A percentile compares a stretch with the other conserved stretches of the same genome.
phyloP scores from a whole-genome alignment of 2,113 vertebrate genomes.

The Dascyllus trimaculatus region DNA sequence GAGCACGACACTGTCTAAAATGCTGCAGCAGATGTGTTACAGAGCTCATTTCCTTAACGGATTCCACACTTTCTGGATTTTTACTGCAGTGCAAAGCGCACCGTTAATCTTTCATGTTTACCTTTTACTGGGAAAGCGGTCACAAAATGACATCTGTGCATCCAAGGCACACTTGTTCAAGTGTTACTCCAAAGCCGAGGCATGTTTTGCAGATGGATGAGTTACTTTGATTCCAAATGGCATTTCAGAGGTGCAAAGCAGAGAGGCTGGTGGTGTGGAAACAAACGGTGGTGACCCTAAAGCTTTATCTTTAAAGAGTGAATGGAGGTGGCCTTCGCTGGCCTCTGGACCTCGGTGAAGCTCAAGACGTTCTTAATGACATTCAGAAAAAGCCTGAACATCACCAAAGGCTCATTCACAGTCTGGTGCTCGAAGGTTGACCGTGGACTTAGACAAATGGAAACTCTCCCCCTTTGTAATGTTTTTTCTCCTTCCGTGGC shows the following conservation, averaged over 20 bases:
- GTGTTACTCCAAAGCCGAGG: conserved; percentile 43
- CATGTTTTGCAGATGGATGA: conserved; percentile 37
- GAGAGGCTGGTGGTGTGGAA: conserved; percentile 35
- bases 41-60: conserved; percentile 53
- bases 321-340: conserved; percentile 57
- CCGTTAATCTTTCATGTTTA: conserved; percentile 45
- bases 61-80: conserved; percentile 45
- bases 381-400: conserved; percentile 59
- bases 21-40: conserved; percentile 61
- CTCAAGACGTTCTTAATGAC: conserved; percentile 68
- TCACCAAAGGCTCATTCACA: conserved; percentile 76
- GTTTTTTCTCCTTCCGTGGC: conserved; percentile 41
- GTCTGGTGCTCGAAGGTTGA: conserved; percentile 66
- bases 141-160: conserved; percentile 42
- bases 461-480: conserved; percentile 45
- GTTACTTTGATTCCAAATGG: conserved; percentile 19
- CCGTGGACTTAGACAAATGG: conserved; percentile 60
- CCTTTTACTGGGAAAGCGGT: conserved; percentile 39
- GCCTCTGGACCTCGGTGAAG: conserved; percentile 53
- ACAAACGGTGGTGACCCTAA: conserved; percentile 2
- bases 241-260: conserved; percentile 32
- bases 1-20: conserved; percentile 34
- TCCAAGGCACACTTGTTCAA: conserved; percentile 17
- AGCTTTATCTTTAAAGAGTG: conserved; percentile 46
- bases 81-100: conserved; percentile 41